Percentiles rank a stretch among this genome's conserved stretches.
Evolutionary conservation across 2,888 invertebrate species (phyloP).

Genomic region (Drosophila paracracens): DNA sequence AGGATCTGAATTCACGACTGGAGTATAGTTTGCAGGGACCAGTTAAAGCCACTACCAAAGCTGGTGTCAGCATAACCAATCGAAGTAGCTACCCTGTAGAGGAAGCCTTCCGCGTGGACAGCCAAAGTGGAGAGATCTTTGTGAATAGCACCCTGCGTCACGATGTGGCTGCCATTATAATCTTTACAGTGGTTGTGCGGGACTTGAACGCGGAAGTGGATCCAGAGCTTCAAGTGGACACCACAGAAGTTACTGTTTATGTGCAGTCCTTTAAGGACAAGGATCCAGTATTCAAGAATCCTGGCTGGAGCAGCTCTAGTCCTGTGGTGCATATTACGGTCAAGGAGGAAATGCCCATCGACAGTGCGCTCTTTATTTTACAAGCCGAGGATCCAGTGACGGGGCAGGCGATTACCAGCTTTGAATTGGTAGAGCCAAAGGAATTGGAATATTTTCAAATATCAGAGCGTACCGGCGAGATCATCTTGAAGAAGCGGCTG

Average conservation of each 20-base stretch:
- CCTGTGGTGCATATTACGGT: conserved; percentile 89
- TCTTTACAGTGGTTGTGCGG: conserved; percentile 89
- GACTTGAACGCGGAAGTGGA: conserved; percentile 90
- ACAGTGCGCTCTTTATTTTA: conserved; percentile 89
- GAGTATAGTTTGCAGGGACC: conserved; percentile 89
- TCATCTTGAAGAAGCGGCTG: conserved; percentile 90
- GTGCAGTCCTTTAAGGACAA: conserved; percentile 91
- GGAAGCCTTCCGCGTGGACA: conserved; percentile 89
- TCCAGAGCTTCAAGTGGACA: conserved; percentile 88
- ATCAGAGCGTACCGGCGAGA: conserved; percentile 89
- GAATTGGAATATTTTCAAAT: conserved; percentile 86
- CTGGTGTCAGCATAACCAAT: conserved; percentile 89
- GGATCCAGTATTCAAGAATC: conserved; percentile 90
- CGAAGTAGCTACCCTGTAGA: conserved; percentile 88
- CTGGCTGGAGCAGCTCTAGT: conserved; percentile 90
- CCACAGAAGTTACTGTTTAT: conserved; percentile 90
- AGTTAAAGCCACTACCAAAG: conserved; percentile 90
- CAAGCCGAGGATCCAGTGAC: conserved; percentile 90
- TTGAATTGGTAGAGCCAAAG: conserved; percentile 87
- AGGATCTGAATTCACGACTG: conserved; percentile 89
- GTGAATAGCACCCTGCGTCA: conserved; percentile 90
- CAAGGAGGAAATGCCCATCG: conserved; percentile 91
- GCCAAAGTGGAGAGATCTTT: conserved; percentile 88
- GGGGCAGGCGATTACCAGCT: conserved; percentile 87
- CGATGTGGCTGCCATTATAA: conserved; percentile 90